These are phyloP conservation scores for Ranitomeya variabilis DNA, from an alignment of 2,113 vertebrate genomes.

Conservation along the genomic window DNA sequence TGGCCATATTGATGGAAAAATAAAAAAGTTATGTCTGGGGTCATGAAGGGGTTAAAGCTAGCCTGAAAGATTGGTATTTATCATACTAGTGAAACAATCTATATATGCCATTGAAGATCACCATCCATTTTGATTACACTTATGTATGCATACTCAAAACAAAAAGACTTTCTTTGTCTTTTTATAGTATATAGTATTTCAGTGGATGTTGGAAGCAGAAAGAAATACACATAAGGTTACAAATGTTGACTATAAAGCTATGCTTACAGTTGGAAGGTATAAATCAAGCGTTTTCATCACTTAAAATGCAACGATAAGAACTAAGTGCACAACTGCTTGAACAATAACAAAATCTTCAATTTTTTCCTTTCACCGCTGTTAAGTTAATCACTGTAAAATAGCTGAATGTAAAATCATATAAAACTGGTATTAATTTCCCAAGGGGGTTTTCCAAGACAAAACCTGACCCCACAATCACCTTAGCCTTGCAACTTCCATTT, in stretches of 20 bases:
- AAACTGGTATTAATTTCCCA: constrained; percentile 55
- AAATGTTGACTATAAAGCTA: constrained; percentile 45
- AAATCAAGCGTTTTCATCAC: constrained; percentile 45
- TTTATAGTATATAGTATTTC: background rate
- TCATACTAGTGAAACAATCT: too few species aligned
- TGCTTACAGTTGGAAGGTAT: constrained; percentile 38
- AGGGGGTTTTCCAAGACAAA: constrained; percentile 51
- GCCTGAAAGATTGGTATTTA: too few species aligned
- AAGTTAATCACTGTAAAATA: constrained; percentile 57
- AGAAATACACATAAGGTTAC: constrained; percentile 23
- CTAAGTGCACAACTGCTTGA: constrained; percentile 34
- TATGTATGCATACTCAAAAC: background rate
- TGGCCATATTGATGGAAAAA: too few species aligned
- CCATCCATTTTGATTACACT: background rate
- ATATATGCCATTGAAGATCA: too few species aligned
- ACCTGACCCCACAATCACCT: constrained; percentile 53
- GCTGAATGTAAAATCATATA: constrained; percentile 57
- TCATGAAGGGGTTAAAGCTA: too few species aligned
- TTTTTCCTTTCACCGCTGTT: constrained; percentile 10
- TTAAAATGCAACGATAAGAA: constrained; percentile 43
- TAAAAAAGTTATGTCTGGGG: too few species aligned
- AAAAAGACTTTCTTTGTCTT: constrained; percentile 16
- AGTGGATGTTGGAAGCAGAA: constrained; percentile 25
- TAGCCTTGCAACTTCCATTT: constrained; percentile 57
- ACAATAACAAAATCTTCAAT: constrained; percentile 50